Conservation (phyloP, 2,888 invertebrate genomes). For the Sipha maydis region DNA sequence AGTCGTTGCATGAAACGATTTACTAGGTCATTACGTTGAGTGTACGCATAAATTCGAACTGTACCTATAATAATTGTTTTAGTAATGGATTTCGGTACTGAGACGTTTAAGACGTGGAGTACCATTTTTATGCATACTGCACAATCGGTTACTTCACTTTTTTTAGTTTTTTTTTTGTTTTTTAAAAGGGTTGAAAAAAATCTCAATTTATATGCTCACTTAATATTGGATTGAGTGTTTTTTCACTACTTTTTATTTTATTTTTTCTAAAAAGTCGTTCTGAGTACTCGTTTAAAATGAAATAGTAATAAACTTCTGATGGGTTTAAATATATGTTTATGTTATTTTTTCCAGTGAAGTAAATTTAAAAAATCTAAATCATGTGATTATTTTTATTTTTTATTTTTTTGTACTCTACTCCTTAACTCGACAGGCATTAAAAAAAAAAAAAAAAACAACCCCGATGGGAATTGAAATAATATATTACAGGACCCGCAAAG, state of each 20-base stretch:
- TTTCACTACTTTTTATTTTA: neutral
- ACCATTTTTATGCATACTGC: neutral
- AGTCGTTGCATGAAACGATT: no score
- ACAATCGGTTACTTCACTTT: conserved; percentile 10
- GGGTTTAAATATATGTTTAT: neutral
- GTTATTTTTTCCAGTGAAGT: neutral
- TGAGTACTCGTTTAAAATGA: neutral
- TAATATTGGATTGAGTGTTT: conserved; percentile 2
- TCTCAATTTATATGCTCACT: conserved; percentile 13
- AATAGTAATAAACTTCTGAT: neutral
- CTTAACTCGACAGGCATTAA: no score
- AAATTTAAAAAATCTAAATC: no score
- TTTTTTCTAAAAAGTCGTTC: neutral
- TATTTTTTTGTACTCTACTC: no score
- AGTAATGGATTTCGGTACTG: neutral
- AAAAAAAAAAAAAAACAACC: no score
- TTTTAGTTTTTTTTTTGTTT: no score
- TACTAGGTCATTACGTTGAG: no score
- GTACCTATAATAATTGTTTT: neutral
- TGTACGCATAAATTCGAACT: no score
- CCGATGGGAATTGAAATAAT: no score
- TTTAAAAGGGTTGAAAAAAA: conserved; percentile 25
- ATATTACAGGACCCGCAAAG: no score
- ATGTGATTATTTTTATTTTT: no score
- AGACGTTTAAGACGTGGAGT: neutral